Conservation (phyloP, 1,140 invertebrate species). For the Musca domestica region DNA sequence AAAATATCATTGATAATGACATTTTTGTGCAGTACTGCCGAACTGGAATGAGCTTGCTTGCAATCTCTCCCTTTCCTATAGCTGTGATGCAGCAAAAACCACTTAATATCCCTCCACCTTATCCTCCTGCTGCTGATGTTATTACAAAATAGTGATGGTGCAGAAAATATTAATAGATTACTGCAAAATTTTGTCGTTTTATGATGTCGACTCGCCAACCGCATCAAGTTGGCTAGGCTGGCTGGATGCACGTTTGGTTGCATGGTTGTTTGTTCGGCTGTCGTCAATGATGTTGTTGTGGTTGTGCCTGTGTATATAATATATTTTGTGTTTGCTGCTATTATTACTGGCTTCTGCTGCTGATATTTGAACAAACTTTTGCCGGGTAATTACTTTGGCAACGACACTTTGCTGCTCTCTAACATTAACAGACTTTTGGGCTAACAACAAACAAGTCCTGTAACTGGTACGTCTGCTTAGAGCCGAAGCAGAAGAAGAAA, state of each 20-base stretch:
- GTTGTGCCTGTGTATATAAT: background rate
- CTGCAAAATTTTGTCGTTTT: conserved; percentile 19
- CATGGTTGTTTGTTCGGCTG: background rate
- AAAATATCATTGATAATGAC: too few species aligned
- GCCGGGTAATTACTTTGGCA: conserved; percentile 13
- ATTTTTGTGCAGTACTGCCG: too few species aligned
- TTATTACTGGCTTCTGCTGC: background rate
- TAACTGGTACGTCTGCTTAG: too few species aligned
- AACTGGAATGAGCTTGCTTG: too few species aligned
- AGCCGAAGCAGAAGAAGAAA: background rate
- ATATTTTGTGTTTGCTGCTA: background rate
- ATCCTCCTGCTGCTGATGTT: too few species aligned
- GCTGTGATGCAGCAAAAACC: too few species aligned
- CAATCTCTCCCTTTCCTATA: too few species aligned
- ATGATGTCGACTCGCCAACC: background rate
- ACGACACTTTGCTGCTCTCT: conserved; percentile 3
- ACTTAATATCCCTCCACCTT: too few species aligned
- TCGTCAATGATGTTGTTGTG: background rate
- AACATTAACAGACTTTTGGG: background rate
- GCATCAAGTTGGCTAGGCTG: too few species aligned
- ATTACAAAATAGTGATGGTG: conserved; percentile 10
- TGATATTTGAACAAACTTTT: conserved; percentile 13
- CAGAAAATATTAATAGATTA: conserved; percentile 20
- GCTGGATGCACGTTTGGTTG: too few species aligned
- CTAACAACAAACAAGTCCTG: background rate